Evolutionary conservation across 2,888 invertebrate species (phyloP), one percentile per base, ranked within the genome.

Genomic region (Ectobius pallidus): DNA sequence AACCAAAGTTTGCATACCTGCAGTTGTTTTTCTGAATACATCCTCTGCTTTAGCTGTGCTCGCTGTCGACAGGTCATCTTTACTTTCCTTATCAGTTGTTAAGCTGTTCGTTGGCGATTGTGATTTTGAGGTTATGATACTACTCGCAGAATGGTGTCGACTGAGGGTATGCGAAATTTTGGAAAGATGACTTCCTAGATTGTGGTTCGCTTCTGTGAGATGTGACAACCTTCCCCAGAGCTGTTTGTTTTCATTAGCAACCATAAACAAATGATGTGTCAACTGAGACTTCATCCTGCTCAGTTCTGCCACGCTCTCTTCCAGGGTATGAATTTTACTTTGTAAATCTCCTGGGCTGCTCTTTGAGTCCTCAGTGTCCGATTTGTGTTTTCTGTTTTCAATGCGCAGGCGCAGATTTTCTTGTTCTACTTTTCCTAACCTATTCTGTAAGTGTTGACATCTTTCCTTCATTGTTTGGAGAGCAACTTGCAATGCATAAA

Each of bases 391-490:
- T 14, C 46, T 39, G 27, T 49, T 30, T 39, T 62, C 63, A 22
- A 84, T 80, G 71, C 86, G 84, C 73, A 94, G 82, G 71, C 86
- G 85, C 81, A 90, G 86, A 81, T 94, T 94, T 82, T 94, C 94
- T 76, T 90, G 90, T 83, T 94, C 94, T 30, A 93, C 85, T 0
- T 84, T 81, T 18, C 88, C 86, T 65, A 94, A 86, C 78, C 92
- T 86, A 75, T 89, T 86, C 81, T 94, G 93, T 58, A 94, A 84
- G 72, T 90, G 86, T 80, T 91, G 87, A 83, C 94, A 94, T 68
- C 94, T 86, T 82, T 94, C 94, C 81, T 92, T 89, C 88, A 94
- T 90, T 14, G 93, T 94, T 81, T 92, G 90, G 74, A 94, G 85
- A 2, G 94, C 94, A 73, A 93, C 75, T 77, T 80, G 79, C 14